Conservation (phyloP, 64 coral and sea anemone species). For the Porites australiensis region DNA sequence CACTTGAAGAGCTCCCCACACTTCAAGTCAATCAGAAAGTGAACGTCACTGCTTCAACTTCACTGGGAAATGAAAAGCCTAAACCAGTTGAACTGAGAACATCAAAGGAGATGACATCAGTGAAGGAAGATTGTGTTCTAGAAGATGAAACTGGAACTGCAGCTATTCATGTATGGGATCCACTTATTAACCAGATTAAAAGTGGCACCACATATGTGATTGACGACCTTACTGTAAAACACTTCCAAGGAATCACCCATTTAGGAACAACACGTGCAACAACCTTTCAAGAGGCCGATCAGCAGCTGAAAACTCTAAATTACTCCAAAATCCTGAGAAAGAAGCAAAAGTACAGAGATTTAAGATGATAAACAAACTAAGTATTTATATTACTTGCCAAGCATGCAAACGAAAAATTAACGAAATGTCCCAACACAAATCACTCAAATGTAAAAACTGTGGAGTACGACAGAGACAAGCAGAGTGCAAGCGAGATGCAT, state of each 20-base stretch:
- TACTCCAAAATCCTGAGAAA: conserved; percentile 19
- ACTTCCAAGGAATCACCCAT: conserved; percentile 28
- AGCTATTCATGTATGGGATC: conserved; percentile 32
- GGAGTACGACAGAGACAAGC: neutral
- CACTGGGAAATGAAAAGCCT: conserved; percentile 50
- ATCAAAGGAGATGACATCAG: neutral
- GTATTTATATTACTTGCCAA: conserved; percentile 59
- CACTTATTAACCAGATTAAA: conserved; percentile 8
- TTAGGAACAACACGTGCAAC: too few relatives aligned
- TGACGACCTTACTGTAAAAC: conserved; percentile 51
- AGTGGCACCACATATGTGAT: conserved; percentile 44
- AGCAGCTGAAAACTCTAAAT: conserved; percentile 16
- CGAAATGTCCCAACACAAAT: conserved; percentile 47
- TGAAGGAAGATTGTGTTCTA: conserved; percentile 54
- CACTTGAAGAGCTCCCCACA: conserved; percentile 11
- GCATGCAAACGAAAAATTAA: conserved; percentile 63
- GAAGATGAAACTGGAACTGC: conserved; percentile 52
- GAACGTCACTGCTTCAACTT: conserved; percentile 40
- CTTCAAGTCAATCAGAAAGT: conserved; percentile 63
- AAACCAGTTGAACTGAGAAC: conserved; percentile 39
- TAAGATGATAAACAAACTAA: conserved; percentile 32
- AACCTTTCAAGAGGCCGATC: conserved; percentile 32
- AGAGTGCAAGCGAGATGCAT: too few relatives aligned
- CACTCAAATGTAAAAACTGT: conserved; percentile 54
- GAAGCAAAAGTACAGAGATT: conserved; percentile 12